These are phyloP conservation scores for Corvus hawaiiensis DNA, from an alignment of 2,113 vertebrate species.

Conservation along the genomic window DNA sequence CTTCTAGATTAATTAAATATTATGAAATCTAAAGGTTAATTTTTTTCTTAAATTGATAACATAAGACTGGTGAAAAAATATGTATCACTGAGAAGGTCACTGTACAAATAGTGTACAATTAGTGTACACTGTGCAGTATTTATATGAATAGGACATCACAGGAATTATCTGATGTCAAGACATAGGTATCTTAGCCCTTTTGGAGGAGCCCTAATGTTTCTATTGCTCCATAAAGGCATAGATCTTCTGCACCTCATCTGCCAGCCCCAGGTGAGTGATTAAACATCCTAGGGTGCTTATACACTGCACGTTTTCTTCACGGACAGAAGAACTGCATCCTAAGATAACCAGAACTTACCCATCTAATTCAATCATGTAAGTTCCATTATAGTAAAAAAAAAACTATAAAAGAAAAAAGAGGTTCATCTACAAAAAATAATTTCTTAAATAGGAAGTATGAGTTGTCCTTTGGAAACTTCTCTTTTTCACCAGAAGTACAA, in stretches of 20 bases:
- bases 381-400: not conserved
- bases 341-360: not conserved
- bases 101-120: not conserved
- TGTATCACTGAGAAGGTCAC: too few species aligned
- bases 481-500: not conserved
- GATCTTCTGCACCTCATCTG: not conserved
- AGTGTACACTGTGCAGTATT: not conserved
- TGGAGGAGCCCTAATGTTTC: not conserved
- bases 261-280: not conserved
- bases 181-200: not conserved
- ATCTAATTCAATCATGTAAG: not conserved
- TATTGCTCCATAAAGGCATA: not conserved
- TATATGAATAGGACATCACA: not conserved
- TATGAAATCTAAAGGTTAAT: not conserved
- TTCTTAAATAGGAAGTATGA: not conserved
- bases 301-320: fast-evolving
- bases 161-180: not conserved
- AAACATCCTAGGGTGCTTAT: not conserved
- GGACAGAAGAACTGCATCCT: not conserved
- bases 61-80: not conserved
- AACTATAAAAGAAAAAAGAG: not conserved
- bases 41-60: not conserved
- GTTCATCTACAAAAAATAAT: not conserved
- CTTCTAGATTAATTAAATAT: not conserved
- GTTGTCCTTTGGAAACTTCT: not conserved